Base-by-base conservation (phyloP, 2,113 vertebrate genomes). In the Ameiurus melas region DNA sequence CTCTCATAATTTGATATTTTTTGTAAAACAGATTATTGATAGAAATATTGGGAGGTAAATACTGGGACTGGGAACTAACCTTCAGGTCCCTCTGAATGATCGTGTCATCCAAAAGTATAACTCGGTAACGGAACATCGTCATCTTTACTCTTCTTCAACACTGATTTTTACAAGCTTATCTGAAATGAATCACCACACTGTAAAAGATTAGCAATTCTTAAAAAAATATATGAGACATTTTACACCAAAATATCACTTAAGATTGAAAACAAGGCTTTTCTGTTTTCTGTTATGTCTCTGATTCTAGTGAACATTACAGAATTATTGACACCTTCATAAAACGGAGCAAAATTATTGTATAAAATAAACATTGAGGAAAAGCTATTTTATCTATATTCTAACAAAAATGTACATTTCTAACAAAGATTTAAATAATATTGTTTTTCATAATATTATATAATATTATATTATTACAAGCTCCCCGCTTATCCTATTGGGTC, bases 71-170 rank as follows among this genome's bases (percentile, higher is more conserved):
- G 25, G 62, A 77, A 55, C 97, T 97, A 95, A 99, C 98, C 92
- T 99, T 97, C 80, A 99, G 90, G 0, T 97, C 93, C 88, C 98
- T 98, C 92, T 97, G 96, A 89, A 97, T 99, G 89, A 94, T 90
- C 85, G 97, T 93, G 90, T 97, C 97, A 86, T 99, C 98, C 94
- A 99, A 93, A 91, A 99, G 93, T 70, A 95, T 95, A 5, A 99
- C 96, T 93, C 96, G 97, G 94, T 97, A 99, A 86, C 95, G 96
- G 96, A 99, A 97, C 94, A 94, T 97, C 79, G 95, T 95, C 75
- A 85, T 89, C 12, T 93, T 93, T 94, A 95, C 0, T 51, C 87
- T 53, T 91, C 91, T 66, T 96, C 94, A 30, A 53, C 60, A 30
- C 33, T 10, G 4, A n/a, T 58, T 22, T 17, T 51, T 16, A 58